These are phyloP conservation scores for Drosophila pachea DNA, from an alignment of 1,140 invertebrate genomes.

Conservation along the genomic window DNA sequence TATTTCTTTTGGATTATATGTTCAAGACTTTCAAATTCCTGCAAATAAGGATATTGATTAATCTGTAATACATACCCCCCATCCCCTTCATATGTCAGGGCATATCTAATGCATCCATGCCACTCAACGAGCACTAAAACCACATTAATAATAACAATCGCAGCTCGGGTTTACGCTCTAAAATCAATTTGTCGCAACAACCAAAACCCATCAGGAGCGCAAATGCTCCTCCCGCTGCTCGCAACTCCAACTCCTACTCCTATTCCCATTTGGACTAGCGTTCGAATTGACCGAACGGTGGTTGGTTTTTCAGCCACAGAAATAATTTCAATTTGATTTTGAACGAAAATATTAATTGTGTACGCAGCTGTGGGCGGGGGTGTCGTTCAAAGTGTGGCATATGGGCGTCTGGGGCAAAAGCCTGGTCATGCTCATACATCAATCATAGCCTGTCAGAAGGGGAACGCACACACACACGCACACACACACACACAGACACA, in stretches of 20 bases:
- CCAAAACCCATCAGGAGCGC: conserved; percentile 15
- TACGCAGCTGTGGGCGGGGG: conserved; percentile 35
- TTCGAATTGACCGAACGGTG: background rate
- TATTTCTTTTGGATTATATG: too few species aligned
- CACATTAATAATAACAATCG: conserved; percentile 31
- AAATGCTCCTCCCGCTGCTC: too few species aligned
- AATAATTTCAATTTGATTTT: conserved; percentile 74
- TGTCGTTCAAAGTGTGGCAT: conserved; percentile 57
- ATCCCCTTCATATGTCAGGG: background rate
- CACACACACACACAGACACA: too few species aligned
- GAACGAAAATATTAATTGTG: conserved; percentile 68
- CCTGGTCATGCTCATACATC: conserved; percentile 24
- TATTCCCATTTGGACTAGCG: background rate
- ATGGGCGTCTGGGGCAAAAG: conserved; percentile 46
- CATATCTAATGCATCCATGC: background rate
- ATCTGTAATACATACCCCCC: too few species aligned
- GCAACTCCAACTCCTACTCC: too few species aligned
- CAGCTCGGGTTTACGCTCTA: conserved; percentile 25
- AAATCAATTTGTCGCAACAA: conserved; percentile 67
- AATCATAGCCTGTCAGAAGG: conserved; percentile 57
- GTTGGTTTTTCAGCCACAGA: conserved; percentile 51
- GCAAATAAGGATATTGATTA: too few species aligned
- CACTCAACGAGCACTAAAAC: conserved; percentile 33
- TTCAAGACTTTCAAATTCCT: too few species aligned
- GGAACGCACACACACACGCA: conserved; percentile 23